Percentiles rank a stretch among this genome's conserved stretches.
Conservation (phyloP, 53 echinoderm and acorn worm genomes). For the Henricia sp. region DNA sequence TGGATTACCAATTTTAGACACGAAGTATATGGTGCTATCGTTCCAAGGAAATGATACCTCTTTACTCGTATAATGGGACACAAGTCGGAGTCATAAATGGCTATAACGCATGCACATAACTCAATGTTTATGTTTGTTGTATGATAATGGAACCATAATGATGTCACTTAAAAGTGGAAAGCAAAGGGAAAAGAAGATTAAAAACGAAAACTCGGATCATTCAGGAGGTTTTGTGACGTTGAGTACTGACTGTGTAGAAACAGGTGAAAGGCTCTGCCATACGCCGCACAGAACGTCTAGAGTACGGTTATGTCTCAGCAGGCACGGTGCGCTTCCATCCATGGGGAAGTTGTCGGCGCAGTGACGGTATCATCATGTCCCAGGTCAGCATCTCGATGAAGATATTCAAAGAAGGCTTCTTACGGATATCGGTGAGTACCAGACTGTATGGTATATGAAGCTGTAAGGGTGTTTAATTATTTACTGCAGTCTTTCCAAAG, state of each 20-base stretch:
- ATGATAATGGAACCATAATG: conserved; percentile 33
- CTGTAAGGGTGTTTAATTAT: no score
- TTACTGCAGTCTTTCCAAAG: no score
- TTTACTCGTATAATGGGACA: conserved; percentile 23
- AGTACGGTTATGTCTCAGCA: conserved; percentile 41
- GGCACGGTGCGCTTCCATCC: conserved; percentile 12
- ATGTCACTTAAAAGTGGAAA: conserved; percentile 4
- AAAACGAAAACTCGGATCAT: conserved; percentile 7
- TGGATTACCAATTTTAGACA: no score
- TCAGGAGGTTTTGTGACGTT: neutral
- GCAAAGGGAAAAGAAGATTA: conserved; percentile 3
- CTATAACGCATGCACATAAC: conserved; percentile 36
- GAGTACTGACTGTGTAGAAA: neutral
- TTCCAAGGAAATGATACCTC: no score
- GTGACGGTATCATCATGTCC: no score
- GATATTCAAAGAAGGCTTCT: no score
- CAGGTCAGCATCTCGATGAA: no score
- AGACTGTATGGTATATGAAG: no score
- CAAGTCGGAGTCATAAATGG: conserved; percentile 21
- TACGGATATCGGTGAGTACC: no score
- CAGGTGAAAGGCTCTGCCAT: neutral
- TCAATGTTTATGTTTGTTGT: conserved; percentile 45
- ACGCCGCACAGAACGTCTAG: neutral
- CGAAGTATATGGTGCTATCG: no score
- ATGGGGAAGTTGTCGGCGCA: neutral